phyloP scores from a whole-genome alignment of 2,888 invertebrate species.

The Tiphia femorata region DNA sequence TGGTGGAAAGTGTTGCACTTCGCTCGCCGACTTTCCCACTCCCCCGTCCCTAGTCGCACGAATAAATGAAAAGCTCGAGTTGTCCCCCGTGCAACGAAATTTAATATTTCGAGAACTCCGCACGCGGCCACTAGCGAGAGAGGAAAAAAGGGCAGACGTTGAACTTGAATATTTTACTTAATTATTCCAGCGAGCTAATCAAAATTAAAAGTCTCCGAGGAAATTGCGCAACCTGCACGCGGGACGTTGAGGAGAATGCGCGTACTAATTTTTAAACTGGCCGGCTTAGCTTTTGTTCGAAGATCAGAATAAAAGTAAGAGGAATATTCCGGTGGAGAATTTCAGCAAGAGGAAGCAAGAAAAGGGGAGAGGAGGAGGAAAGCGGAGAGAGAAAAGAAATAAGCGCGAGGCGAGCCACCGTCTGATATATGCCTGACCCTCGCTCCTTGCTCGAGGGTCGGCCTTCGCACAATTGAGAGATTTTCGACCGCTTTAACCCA shows the following conservation, averaged over 20 bases:
- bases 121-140: no score
- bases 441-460: conserved; percentile 9
- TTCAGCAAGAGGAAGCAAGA: conserved; percentile 4
- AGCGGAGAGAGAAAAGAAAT: no score
- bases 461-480: conserved; percentile 20
- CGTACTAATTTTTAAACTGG: no score
- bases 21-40: background rate
- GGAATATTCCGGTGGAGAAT: conserved; percentile 12
- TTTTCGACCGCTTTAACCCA: conserved; percentile 15
- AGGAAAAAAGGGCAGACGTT: no score
- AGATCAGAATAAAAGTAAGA: conserved; percentile 10
- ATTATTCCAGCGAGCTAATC: no score
- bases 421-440: conserved; percentile 22
- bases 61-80: background rate
- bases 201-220: no score
- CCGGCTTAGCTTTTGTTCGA: conserved; percentile 4
- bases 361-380: background rate
- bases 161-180: no score
- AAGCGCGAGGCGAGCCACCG: no score
- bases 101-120: no score
- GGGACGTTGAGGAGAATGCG: no score
- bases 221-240: no score
- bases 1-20: background rate
- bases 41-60: no score
- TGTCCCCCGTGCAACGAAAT: background rate